These are phyloP conservation scores for Chrysina gloriosa DNA, from an alignment of 2,888 invertebrate genomes.

Conservation along the genomic window DNA sequence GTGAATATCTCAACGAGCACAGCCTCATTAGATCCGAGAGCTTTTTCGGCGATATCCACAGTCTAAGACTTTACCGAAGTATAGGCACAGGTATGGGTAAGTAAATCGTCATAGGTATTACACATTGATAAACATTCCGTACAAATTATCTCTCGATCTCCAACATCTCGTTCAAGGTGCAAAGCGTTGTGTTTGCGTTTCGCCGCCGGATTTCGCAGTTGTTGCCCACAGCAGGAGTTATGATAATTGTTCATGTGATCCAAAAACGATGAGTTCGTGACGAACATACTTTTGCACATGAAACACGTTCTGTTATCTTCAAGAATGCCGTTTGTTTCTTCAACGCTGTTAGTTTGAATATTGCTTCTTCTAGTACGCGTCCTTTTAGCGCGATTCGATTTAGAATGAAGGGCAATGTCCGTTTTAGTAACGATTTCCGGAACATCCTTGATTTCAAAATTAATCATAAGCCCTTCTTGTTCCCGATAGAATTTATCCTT, in stretches of 20 bases:
- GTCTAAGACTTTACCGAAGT: not conserved
- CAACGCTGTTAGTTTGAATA: too few relatives aligned
- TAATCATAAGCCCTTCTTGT: not conserved
- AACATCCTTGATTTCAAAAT: slow-evolving; percentile 11
- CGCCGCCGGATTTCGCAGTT: too few relatives aligned
- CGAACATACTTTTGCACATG: too few relatives aligned
- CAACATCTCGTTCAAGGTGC: not conserved
- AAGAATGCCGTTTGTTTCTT: too few relatives aligned
- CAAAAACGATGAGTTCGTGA: too few relatives aligned
- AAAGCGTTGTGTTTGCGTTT: not conserved
- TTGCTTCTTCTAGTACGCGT: not conserved
- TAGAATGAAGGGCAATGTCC: too few relatives aligned
- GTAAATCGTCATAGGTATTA: not conserved
- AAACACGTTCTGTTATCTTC: too few relatives aligned
- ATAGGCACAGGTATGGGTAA: not conserved
- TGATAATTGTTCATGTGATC: too few relatives aligned
- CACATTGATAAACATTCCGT: not conserved
- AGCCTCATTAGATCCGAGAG: not conserved
- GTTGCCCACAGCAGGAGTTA: too few relatives aligned
- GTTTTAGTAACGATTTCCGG: too few relatives aligned
- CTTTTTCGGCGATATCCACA: not conserved
- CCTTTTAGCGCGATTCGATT: too few relatives aligned
- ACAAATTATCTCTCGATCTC: not conserved
- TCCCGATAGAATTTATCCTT: not conserved
- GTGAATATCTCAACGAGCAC: too few relatives aligned